Conservation (phyloP, 1,140 invertebrate genomes). For the Rhopalosiphum padi region DNA sequence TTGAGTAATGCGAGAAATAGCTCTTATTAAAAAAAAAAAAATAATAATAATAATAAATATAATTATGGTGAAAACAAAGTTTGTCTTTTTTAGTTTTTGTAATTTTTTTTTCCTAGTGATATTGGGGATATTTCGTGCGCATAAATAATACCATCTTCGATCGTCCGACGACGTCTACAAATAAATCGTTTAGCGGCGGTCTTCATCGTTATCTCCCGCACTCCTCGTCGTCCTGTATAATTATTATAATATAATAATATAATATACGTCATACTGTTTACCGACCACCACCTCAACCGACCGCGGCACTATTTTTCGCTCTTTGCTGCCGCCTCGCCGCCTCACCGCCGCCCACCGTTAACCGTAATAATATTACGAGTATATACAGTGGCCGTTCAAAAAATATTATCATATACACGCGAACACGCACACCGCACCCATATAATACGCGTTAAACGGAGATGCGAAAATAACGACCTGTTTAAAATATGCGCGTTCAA, state of each 20-base stretch:
- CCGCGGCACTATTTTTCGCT: background rate
- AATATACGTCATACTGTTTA: background rate
- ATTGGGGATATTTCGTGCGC: background rate
- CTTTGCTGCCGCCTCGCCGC: too few species aligned
- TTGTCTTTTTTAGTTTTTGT: too few species aligned
- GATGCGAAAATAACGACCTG: constrained; percentile 49
- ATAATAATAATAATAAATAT: too few species aligned
- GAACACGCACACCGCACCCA: background rate
- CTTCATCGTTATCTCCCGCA: background rate
- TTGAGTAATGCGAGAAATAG: too few species aligned
- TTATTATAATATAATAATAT: background rate
- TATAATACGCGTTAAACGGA: constrained; percentile 23
- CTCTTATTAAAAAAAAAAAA: too few species aligned
- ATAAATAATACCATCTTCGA: background rate
- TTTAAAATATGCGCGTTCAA: constrained; percentile 54
- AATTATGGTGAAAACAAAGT: too few species aligned
- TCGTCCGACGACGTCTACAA: background rate
- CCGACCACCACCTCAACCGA: background rate
- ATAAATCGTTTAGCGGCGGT: background rate
- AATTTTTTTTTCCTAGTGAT: too few species aligned
- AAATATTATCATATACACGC: background rate
- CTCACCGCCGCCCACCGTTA: too few species aligned
- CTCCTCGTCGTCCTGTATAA: background rate
- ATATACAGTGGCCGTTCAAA: background rate
- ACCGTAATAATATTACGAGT: background rate